Evolutionary conservation across 2,888 invertebrate genomes (phyloP), one percentile per base, ranked within the genome.

Genomic region (Eristalis tenax): DNA sequence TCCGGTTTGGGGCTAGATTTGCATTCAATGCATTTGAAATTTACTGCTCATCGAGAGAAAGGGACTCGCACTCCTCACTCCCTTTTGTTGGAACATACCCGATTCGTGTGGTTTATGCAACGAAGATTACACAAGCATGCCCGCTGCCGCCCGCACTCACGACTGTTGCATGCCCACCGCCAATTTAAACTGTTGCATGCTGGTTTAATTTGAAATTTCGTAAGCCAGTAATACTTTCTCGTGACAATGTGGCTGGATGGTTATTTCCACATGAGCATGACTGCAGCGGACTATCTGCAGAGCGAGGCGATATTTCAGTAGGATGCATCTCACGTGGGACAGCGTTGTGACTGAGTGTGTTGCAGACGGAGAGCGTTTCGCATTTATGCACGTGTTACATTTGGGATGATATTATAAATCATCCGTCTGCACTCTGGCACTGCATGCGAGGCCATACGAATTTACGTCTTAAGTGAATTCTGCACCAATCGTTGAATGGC

Each of bases 21-120:
- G 71, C 75, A 66, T 71, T 76, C 50, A 76, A 76, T 76, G 70
- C 76, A 82, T 82, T 70, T 35, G 61, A 59, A 64, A 75, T 81
- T 61, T 65, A 23, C 11, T 65, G 32, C 18, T 70, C 56, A 23
- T 5, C 32, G 23, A 18, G 18, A 69, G 18, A 69, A 66, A n/a
- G 23, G 70, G 15, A 22, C 40, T 5, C 1, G 65, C 11, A n/a
- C 26, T 15, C 1, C 23, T 35, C 65, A 4, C 15, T 2, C 38
- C 11, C 65, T 23, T 15, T 26, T n/a, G 23, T 22, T 22, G 4
- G n/a, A n/a, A 5, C 43, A n/a, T 2, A 22, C 23, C 4, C 11
- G 13, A n/a, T 35, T 23, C 13, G 10, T 57, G 57, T 40, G n/a
- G n/a, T 23, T 68, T 32, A n/a, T 50, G 50, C 50, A 50, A 50